These are phyloP conservation scores for Aphidius gifuensis DNA, from an alignment of 1,140 invertebrate species.

Conservation along the genomic window DNA sequence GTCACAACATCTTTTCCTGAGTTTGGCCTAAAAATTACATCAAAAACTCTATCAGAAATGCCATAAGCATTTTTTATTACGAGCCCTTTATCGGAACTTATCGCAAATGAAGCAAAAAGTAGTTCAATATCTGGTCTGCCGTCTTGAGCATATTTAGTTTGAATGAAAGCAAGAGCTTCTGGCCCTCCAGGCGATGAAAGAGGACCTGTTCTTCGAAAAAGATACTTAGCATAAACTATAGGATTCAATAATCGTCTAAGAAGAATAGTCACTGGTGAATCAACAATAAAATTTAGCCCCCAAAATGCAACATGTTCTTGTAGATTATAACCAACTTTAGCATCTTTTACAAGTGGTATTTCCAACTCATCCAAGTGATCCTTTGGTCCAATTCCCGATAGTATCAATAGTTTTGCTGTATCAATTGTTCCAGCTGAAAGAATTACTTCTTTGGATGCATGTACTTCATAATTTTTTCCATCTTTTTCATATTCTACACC, in stretches of 20 bases:
- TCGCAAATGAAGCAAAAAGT: slow-evolving; percentile 53
- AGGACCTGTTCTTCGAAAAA: slow-evolving; percentile 49
- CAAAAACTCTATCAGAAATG: slow-evolving; percentile 50
- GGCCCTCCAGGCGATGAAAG: slow-evolving; percentile 55
- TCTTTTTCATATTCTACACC: slow-evolving; percentile 57
- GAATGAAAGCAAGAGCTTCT: slow-evolving; percentile 55
- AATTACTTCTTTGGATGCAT: slow-evolving; percentile 64
- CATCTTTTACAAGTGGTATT: slow-evolving; percentile 64
- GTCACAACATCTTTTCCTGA: slow-evolving; percentile 59
- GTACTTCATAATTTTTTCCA: slow-evolving; percentile 47
- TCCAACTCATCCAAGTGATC: slow-evolving; percentile 66
- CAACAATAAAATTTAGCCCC: slow-evolving; percentile 61
- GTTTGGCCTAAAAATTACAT: slow-evolving; percentile 41
- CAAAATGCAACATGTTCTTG: slow-evolving; percentile 73
- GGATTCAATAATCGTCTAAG: slow-evolving; percentile 31
- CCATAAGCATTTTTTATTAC: slow-evolving; percentile 57
- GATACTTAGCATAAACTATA: slow-evolving; percentile 43
- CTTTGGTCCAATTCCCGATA: slow-evolving; percentile 72
- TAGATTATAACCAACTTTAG: slow-evolving; percentile 68
- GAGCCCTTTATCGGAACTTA: slow-evolving; percentile 65
- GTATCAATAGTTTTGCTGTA: slow-evolving; percentile 68
- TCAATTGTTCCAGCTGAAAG: slow-evolving; percentile 68
- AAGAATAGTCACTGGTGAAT: slow-evolving; percentile 42
- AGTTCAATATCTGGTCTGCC: slow-evolving; percentile 59
- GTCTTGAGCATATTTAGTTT: slow-evolving; percentile 53